Evolutionary conservation across 2,113 vertebrate species (phyloP), one percentile per base, ranked within the genome.

Genomic region (human): DNA sequence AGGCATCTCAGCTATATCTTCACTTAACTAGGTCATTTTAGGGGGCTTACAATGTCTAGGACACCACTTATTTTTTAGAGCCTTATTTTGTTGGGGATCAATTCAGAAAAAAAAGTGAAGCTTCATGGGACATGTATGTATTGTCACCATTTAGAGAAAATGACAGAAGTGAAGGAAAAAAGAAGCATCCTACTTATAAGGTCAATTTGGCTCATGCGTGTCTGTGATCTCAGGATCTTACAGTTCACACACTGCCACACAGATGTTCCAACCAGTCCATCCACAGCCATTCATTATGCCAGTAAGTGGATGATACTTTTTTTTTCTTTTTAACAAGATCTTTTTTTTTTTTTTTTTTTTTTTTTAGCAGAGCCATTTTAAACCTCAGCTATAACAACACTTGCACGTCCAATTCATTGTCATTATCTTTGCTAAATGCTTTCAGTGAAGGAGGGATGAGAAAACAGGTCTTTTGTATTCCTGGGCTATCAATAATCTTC

Each of bases 341-440:
- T 40, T 40, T 40, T 16, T 84, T 11, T 64, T 64, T 64, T 64
- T 30, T 10, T 30, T 30, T 66, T 17, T 68, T 68, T 11, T 86
- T 84, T 83, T 97, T 85, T 70, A 93, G 59, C 32, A 84, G 5
- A 61, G 48, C 16, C 17, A 66, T 32, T 38, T 2, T 30, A 81
- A 87, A 32, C 25, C 8, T 80, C 20, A 78, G 38, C 73, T 90
- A 1, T 8, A 97, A 84, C 4, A 64, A 64, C 70, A 84, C 30
- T 8, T 86, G 57, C 78, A 83, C 27, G 72, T 61, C 25, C 13
- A 52, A n/a, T 72, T 64, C 45, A 55, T 50, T 27, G 25, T 91
- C 91, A 64, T 88, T 78, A 90, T 94, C 50, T 89, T 73, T 89
- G 72, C 76, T 83, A 89, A 91, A 59, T 59, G 93, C 52, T 81